A percentile compares a stretch with the other conserved stretches of the same genome.
phyloP scores from a whole-genome alignment of 2,888 invertebrate genomes.

The Ophion costatus region DNA sequence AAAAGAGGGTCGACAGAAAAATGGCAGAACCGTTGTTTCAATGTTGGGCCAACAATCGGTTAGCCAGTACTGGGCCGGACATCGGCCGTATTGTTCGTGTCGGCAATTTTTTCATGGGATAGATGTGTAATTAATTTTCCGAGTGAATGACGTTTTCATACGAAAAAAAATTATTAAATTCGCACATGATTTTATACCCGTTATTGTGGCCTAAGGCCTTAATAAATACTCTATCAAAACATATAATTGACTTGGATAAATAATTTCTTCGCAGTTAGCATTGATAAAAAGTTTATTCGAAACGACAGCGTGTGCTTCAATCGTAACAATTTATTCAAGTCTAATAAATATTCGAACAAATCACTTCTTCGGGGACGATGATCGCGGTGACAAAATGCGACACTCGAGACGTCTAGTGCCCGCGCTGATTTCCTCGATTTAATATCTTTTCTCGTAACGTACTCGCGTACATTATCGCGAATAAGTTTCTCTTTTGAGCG shows the following conservation, averaged over 20 bases:
- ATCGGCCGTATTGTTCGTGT: too few species aligned
- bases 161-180: too few species aligned
- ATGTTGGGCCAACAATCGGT: too few species aligned
- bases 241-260: neutral
- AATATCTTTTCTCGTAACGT: conserved; percentile 19
- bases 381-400: neutral
- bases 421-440: neutral
- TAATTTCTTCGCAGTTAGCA: neutral
- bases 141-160: too few species aligned
- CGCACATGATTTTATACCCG: too few species aligned
- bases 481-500: conserved; percentile 16
- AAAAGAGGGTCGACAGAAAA: too few species aligned
- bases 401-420: neutral
- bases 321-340: neutral
- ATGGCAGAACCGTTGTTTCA: too few species aligned
- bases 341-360: neutral
- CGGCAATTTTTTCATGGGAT: too few species aligned
- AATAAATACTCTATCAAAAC: neutral
- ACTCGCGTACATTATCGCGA: conserved; percentile 8
- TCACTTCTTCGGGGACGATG: neutral
- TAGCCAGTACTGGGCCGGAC: too few species aligned
- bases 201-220: too few species aligned
- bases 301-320: neutral
- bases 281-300: neutral
- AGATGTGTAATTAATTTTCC: too few species aligned